Evolutionary conservation across 2,797 vertebrate species (phyloP), one percentile per base, ranked within the genome.

Genomic region (Scleropages formosus): DNA sequence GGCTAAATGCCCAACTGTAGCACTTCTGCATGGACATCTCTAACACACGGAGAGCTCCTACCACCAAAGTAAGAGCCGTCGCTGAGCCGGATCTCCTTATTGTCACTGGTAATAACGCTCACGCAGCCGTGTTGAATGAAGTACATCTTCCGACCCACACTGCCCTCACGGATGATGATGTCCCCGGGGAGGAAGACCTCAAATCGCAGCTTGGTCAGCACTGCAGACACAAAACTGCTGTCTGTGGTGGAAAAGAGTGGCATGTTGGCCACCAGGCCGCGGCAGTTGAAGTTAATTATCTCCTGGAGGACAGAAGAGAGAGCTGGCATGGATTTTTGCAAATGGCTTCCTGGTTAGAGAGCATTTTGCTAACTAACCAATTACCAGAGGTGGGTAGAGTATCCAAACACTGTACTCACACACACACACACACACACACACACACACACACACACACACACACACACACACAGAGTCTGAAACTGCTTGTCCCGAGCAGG

Each of bases 61-160:
- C 97, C 97, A 78, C 97, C 97, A 46, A 98, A 99, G 85, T 99
- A 99, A 47, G 96, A 98, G n/a, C 97, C 97, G 0, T 99, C 97
- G 0, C 96, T 96, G 75, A 99, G 94, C 83, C 96, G 96, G 77
- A 95, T 96, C 85, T 97, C 96, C 80, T 93, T 95, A 89, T 95
- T 96, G 60, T 95, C 96, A 0, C 95, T 93, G 44, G 96, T 94
- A 82, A 98, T 90, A 77, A 98, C 93, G 64, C 96, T 92, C 82
- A 99, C 95, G 31, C 97, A 89, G 0, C 96, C 97, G 0, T 99
- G 97, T 80, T 98, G 96, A 85, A 99, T 98, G 86, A 99, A 99
- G 85, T 95, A 99, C 96, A 99, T 98, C 89, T 98, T 99, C 20
- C 95, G 93, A 59, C 96, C 96, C 16, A 97, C 92, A 0, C 96